Percentiles rank a stretch among this genome's conserved stretches.
phyloP scores from a whole-genome alignment of 2,888 invertebrate genomes.

The Falcaria lacertinaria region DNA sequence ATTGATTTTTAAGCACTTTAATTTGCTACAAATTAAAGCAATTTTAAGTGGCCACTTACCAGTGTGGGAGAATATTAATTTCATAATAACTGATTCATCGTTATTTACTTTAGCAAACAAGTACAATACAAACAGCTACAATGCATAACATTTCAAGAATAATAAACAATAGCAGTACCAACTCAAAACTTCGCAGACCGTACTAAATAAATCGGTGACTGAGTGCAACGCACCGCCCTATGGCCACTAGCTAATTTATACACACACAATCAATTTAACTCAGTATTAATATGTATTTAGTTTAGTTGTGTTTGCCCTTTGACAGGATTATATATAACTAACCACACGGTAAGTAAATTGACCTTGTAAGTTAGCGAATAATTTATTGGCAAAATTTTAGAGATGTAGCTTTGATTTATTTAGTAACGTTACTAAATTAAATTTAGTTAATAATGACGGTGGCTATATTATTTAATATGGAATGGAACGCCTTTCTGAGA shows the following conservation, averaged over 20 bases:
- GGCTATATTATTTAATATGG: no score
- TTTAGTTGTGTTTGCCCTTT: neutral
- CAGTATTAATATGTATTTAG: neutral
- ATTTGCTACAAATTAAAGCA: no score
- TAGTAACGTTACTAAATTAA: no score
- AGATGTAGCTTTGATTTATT: no score
- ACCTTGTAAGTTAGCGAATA: neutral
- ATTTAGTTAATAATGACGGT: no score
- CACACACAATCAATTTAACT: slow-evolving; percentile 40
- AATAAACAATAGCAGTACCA: neutral
- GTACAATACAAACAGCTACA: no score
- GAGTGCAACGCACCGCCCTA: slow-evolving; percentile 34
- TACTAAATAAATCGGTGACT: slow-evolving; percentile 25
- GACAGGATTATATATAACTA: neutral
- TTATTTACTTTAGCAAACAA: no score
- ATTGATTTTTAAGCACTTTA: no score
- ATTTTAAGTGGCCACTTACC: no score
- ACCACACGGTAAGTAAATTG: neutral
- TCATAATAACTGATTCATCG: no score
- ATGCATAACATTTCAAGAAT: neutral
- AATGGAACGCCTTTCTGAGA: no score
- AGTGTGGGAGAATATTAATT: no score
- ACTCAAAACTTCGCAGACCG: slow-evolving; percentile 21
- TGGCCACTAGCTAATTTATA: slow-evolving; percentile 62
- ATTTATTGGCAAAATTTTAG: neutral